Percentiles rank a stretch among this genome's conserved stretches.
These are phyloP conservation scores for Malurus splendens DNA, from an alignment of 2,797 vertebrate genomes.

Conservation along the genomic window DNA sequence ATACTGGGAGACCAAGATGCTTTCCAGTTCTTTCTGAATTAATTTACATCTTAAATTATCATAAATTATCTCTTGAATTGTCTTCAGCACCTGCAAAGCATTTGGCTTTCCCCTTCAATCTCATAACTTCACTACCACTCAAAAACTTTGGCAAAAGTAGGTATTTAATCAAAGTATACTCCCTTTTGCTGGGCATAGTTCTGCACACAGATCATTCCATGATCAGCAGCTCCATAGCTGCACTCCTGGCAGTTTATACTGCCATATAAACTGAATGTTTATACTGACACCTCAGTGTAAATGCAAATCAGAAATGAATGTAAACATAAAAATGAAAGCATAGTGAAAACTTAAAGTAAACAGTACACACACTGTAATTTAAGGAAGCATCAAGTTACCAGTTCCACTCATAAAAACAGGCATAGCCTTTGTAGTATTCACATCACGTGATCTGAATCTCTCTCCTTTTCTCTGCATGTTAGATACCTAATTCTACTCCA, in stretches of 20 bases:
- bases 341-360: not conserved
- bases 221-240: not conserved
- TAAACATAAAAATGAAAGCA: not conserved
- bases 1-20: constrained; percentile 7
- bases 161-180: not conserved
- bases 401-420: not conserved
- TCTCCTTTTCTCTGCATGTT: not conserved
- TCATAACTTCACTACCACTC: not conserved
- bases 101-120: constrained; percentile 8
- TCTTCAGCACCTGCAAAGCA: constrained; percentile 49
- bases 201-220: not conserved
- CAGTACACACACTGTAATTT: not conserved
- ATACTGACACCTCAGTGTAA: not conserved
- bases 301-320: not conserved
- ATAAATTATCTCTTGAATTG: constrained; percentile 18
- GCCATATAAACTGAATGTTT: not conserved
- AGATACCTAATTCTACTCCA: not conserved
- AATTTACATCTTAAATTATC: constrained; percentile 4
- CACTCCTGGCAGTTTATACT: not conserved
- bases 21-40: constrained; percentile 25
- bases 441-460: not conserved
- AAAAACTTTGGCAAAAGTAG: not conserved
- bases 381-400: not conserved
- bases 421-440: not conserved
- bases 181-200: not conserved